Evolutionary conservation across 2,888 invertebrate genomes (phyloP).

Genomic region (Drosophila glabriapex): DNA sequence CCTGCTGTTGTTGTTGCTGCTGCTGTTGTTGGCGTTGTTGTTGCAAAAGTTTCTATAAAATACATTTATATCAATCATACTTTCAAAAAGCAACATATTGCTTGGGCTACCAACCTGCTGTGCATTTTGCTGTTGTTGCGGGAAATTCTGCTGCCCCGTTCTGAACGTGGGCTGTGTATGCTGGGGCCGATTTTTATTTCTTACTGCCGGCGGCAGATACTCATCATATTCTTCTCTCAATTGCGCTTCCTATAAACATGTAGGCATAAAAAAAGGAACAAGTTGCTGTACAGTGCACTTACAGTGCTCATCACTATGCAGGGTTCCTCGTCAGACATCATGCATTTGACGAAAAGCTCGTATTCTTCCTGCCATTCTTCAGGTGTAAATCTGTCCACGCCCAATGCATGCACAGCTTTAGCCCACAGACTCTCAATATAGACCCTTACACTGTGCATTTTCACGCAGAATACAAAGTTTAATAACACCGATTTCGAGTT

Average conservation of each 20-base stretch:
- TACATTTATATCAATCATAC: too few relatives aligned
- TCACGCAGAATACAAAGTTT: background rate
- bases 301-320: background rate
- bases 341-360: background rate
- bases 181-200: background rate
- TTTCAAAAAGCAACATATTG: background rate
- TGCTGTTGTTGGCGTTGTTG: background rate
- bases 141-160: background rate
- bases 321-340: background rate
- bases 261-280: too few relatives aligned
- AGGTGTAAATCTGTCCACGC: accelerated
- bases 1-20: background rate
- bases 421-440: constrained; percentile 6
- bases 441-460: background rate
- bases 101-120: background rate
- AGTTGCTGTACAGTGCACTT: background rate
- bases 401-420: background rate
- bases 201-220: accelerated
- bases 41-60: background rate
- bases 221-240: background rate
- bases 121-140: background rate
- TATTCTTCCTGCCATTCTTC: constrained; percentile 11
- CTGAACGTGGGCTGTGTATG: background rate
- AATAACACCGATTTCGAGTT: background rate
- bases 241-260: background rate